phyloP scores from a whole-genome alignment of 2,797 vertebrate species.

The Ambastaia sidthimunki region DNA sequence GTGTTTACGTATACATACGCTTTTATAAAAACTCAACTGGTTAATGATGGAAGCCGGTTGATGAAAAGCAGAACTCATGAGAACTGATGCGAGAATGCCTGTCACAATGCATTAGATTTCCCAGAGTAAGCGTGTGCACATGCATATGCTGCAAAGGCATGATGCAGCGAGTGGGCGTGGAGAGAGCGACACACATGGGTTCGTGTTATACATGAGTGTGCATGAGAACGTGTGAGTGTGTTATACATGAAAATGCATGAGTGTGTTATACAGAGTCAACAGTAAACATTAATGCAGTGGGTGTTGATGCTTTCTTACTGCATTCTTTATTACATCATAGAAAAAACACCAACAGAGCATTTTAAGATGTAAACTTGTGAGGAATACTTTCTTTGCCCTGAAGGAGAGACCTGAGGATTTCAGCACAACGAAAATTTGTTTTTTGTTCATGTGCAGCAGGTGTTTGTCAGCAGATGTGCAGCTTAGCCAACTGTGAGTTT shows the following conservation, averaged over 20 bases:
- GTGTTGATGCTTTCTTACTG: not conserved
- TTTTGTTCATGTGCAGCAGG: conserved; percentile 26
- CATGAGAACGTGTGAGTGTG: too few relatives aligned
- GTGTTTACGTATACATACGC: not conserved
- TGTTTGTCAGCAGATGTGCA: too few relatives aligned
- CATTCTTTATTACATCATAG: not conserved
- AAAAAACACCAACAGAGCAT: not conserved
- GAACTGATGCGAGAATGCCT: conserved; percentile 34
- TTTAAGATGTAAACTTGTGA: too few relatives aligned
- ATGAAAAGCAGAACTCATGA: conserved; percentile 1
- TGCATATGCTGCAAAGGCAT: conserved; percentile 22
- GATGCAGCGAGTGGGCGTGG: conserved; percentile 7
- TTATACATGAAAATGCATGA: too few relatives aligned
- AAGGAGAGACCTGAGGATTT: not conserved
- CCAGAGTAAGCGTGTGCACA: conserved; percentile 11
- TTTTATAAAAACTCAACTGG: not conserved
- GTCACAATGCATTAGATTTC: conserved; percentile 35
- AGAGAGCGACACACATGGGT: not conserved
- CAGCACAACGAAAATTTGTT: conserved; percentile 10
- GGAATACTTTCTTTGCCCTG: not conserved
- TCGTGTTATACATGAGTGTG: not conserved
- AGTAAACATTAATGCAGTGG: not conserved
- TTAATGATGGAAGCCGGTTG: not conserved
- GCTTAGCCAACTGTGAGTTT: conserved; percentile 12
- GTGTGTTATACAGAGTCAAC: not conserved